phyloP scores from a whole-genome alignment of 1,140 invertebrate genomes.

The Druon quercuslanigerum region DNA sequence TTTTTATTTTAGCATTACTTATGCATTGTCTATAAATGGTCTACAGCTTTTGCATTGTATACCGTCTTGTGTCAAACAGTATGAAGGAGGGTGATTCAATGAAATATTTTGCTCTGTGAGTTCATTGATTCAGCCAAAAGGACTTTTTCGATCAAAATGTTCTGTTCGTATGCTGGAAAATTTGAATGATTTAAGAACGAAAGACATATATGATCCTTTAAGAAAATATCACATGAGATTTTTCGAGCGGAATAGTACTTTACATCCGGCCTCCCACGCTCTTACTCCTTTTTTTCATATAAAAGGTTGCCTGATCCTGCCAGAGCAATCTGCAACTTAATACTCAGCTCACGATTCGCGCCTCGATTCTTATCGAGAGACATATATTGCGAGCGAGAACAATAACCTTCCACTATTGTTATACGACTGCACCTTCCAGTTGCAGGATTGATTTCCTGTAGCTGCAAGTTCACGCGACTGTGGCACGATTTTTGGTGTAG shows the following conservation, averaged over 20 bases:
- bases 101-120: constrained; percentile 12
- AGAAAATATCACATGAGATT: constrained; percentile 46
- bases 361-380: constrained; percentile 56
- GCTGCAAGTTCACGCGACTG: constrained; percentile 40
- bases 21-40: no score
- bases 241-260: constrained; percentile 48
- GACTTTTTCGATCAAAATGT: no score
- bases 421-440: constrained; percentile 40
- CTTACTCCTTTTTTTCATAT: constrained; percentile 43
- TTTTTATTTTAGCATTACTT: no score
- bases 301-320: constrained; percentile 45
- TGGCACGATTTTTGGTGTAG: constrained; percentile 21
- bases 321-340: constrained; percentile 56
- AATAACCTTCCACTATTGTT: constrained; percentile 55
- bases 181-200: no score
- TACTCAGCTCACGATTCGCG: constrained; percentile 54
- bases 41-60: no score
- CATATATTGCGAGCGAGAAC: constrained; percentile 54
- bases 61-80: no score
- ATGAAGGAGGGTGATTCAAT: constrained; percentile 41
- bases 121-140: not conserved
- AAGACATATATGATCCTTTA: constrained; percentile 35
- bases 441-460: constrained; percentile 45
- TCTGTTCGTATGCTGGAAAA: no score
- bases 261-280: constrained; percentile 47